Conservation (phyloP, 2,888 invertebrate genomes). For the Himalopsyche kuldschensis region DNA sequence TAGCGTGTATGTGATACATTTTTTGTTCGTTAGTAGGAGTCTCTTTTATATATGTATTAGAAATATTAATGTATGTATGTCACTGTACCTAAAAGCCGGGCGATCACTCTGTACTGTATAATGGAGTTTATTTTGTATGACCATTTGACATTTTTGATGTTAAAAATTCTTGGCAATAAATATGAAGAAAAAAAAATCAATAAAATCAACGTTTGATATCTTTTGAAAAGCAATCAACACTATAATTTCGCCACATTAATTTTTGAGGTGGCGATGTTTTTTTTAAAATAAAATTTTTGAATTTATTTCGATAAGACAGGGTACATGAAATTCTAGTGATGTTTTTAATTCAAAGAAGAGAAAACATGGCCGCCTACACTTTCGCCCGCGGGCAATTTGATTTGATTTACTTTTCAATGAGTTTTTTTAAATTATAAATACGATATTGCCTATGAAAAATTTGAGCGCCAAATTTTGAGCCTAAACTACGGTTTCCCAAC, state of each 20-base stretch:
- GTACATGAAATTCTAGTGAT: conserved; percentile 5
- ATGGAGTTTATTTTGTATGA: conserved; percentile 10
- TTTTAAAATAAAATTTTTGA: neutral
- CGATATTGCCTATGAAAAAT: neutral
- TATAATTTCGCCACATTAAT: neutral
- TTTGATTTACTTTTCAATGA: neutral
- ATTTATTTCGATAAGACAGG: conserved; percentile 15
- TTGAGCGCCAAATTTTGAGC: neutral
- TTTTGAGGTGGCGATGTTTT: neutral
- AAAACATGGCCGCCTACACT: neutral
- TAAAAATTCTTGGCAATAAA: conserved; percentile 14
- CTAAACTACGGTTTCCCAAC: neutral
- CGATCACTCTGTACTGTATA: conserved; percentile 27
- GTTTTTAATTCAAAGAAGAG: neutral
- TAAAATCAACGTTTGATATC: conserved; percentile 12
- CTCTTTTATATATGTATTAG: conserved; percentile 27
- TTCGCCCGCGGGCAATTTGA: neutral
- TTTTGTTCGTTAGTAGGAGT: conserved; percentile 32
- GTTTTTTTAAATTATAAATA: neutral
- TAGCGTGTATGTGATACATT: conserved; percentile 47
- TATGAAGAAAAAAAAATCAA: neutral
- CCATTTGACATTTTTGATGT: conserved; percentile 2
- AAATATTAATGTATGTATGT: conserved; percentile 31
- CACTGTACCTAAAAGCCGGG: conserved; percentile 40
- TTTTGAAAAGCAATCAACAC: conserved; percentile 13